Conservation (phyloP, 2,888 invertebrate species). For the Drosophila bunnanda region DNA sequence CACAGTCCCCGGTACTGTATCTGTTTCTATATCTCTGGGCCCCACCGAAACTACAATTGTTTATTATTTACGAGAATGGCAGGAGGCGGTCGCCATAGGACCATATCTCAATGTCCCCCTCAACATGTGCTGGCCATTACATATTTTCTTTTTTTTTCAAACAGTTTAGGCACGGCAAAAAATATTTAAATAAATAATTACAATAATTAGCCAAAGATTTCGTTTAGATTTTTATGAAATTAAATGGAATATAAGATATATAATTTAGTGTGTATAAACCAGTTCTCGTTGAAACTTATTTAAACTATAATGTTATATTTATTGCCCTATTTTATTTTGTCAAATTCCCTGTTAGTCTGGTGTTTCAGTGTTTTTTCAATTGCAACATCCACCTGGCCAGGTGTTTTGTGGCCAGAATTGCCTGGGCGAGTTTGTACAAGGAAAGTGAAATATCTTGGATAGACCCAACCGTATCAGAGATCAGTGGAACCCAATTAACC, state of each 20-base stretch:
- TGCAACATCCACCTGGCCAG: slow-evolving; percentile 24
- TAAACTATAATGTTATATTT: not conserved
- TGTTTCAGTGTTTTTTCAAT: slow-evolving; percentile 10
- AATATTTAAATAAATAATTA: not conserved
- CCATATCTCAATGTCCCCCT: slow-evolving; percentile 40
- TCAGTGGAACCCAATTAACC: slow-evolving; percentile 24
- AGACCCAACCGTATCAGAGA: slow-evolving; percentile 8
- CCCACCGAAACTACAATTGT: slow-evolving; percentile 24
- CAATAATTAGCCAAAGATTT: not conserved
- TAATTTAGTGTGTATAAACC: not conserved
- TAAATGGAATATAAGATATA: not conserved
- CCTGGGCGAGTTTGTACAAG: slow-evolving; percentile 6
- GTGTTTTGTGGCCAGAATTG: slow-evolving; percentile 23
- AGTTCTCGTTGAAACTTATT: not conserved
- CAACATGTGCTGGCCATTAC: slow-evolving; percentile 20
- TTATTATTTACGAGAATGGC: slow-evolving; percentile 37
- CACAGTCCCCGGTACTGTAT: not conserved
- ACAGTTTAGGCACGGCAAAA: slow-evolving; percentile 2
- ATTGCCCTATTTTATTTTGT: not conserved
- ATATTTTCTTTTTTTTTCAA: not conserved
- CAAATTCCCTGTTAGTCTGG: not conserved
- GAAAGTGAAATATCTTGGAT: slow-evolving; percentile 33
- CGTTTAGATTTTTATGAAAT: not conserved
- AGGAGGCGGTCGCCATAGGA: slow-evolving; percentile 28
- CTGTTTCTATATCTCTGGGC: slow-evolving; percentile 22